Evolutionary conservation across 1,140 invertebrate species (phyloP), one percentile per base, ranked within the genome.

Genomic region (Apis laboriosa): DNA sequence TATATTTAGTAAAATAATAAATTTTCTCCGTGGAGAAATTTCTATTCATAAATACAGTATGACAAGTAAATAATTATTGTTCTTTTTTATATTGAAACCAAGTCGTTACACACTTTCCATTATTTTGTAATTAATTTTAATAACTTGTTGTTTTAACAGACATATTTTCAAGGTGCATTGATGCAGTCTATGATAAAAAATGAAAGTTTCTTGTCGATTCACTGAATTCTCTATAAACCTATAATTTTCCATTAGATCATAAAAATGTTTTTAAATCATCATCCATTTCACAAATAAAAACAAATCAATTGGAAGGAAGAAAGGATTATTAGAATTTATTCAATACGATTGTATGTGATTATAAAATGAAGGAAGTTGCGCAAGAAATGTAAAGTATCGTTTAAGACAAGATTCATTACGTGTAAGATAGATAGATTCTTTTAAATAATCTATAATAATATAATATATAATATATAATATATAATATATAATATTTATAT

Each of bases 1-100:
- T 7, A 15, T 28, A 49, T 61, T 75, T 51, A 49, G 15, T 28
- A 80, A 80, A 75, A 80, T 80, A 80, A 80, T 49, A 66, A 71
- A 79, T 80, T 80, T 80, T 75, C 71, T 55, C 79, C 60, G 51
- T 75, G 79, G 51, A 71, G 75, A 80, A 56, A 13, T 11, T 55
- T 24, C 12, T 13, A 49, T 66, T 64, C 63, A 28, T 64, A 28
- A 13, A 19, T 19, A 73, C 61, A n/a, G 28, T n/a, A 24, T 9
- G 51, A 74, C 1, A 77, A 61, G 9, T 15, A 63, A 11, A 80
- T 60, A 74, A 74, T 80, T 9, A 24, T 74, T 15, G 4, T 12
- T 21, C 19, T 19, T 21, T 55, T 63, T 43, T 7, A 55, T 13
- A 9, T 24, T 13, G 51, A 49, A 75, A 75, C 34, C 21, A 74